These are phyloP conservation scores for Phalacrocorax brasilianus DNA, from an alignment of 2,113 vertebrate species.

Conservation along the genomic window DNA sequence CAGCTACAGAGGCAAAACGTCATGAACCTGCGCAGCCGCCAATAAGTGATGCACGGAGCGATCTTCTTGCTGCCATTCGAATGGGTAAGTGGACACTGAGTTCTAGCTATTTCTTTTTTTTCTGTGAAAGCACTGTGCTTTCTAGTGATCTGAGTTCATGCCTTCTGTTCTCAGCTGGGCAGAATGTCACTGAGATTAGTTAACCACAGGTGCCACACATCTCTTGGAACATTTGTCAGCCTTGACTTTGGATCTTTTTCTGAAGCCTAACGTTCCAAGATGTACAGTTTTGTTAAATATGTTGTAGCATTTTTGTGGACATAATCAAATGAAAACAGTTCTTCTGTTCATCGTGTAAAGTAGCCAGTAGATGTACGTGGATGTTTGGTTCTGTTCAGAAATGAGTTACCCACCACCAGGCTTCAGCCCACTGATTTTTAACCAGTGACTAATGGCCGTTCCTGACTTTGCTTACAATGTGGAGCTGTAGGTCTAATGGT, in stretches of 20 bases:
- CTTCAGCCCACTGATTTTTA: not conserved
- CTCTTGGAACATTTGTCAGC: not conserved
- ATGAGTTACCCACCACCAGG: not conserved
- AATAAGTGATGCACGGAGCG: slow-evolving; percentile 88
- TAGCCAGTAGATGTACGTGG: not conserved
- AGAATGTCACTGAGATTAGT: not conserved
- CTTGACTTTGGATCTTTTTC: not conserved
- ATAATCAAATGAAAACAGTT: not conserved
- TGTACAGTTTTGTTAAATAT: not conserved
- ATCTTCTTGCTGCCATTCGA: slow-evolving; percentile 94
- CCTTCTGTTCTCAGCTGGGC: not conserved
- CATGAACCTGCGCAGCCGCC: slow-evolving; percentile 67
- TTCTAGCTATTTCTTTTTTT: not conserved
- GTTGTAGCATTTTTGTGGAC: not conserved
- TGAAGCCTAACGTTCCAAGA: not conserved
- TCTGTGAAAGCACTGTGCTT: not conserved
- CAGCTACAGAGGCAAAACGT: slow-evolving; percentile 63
- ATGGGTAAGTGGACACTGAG: slow-evolving; percentile 83
- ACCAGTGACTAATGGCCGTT: not conserved
- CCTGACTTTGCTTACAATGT: not conserved
- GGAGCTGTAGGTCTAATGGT: not conserved
- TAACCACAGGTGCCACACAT: not conserved
- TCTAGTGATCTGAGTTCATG: not conserved
- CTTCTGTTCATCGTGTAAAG: not conserved
- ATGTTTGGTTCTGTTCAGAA: not conserved